Base-by-base conservation (phyloP, 2,113 vertebrate genomes). In the Cyanoderma ruficeps region DNA sequence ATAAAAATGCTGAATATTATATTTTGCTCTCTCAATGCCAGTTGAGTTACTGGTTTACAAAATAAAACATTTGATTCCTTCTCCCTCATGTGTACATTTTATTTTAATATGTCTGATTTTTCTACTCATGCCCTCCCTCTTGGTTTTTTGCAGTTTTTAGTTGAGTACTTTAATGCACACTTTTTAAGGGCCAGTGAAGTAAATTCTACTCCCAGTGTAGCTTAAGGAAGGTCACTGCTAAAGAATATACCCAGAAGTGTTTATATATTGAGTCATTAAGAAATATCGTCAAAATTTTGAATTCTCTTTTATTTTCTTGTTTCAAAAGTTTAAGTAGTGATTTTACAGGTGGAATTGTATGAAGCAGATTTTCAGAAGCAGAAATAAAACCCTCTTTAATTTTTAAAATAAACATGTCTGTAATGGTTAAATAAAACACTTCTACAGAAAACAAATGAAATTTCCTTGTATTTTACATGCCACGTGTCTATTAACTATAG, bases 31-130 rank as follows among this genome's bases (percentile, higher is more conserved):
- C 17, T 75, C 28, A 49, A 18, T 1, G 2, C n/a, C 76, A 84
- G 35, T 64, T 64, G n/a, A 76, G 8, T 44, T 61, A 50, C 35
- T 12, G 44, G 10, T 85, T 96, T 86, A 74, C 52, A n/a, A 81
- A 89, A 53, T 30, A 61, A 61, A 15, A 70, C 3, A 31, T 83
- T 87, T 82, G 60, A 96, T 83, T 69, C 21, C 7, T 93, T 94
- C 67, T 12, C 19, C 12, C 37, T 10, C 22, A 31, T 41, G 5
- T 27, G 31, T 60, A 56, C 18, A 69, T 49, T 90, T 90, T 70
- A 78, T 83, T 75, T 95, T 75, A 87, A 50, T 88, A 64, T 50
- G 47, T 87, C 80, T 87, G 56, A 82, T 75, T 89, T 88, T 83
- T 70, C 52, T 81, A 39, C 27, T 46, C n/a, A 53, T 57, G 68